Conservation (phyloP, 1,140 invertebrate species). For the Maniola jurtina region DNA sequence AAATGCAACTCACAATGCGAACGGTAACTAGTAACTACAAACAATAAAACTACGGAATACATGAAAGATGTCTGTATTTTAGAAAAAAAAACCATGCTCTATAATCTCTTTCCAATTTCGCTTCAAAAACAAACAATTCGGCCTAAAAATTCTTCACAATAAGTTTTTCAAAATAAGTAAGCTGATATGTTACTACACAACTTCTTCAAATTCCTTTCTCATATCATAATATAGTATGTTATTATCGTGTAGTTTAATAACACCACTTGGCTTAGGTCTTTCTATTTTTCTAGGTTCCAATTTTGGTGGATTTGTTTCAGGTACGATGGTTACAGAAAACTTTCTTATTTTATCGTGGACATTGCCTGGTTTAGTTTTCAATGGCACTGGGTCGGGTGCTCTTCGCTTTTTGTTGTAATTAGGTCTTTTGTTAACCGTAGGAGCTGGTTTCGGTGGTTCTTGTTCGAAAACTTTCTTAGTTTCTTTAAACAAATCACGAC, state of each 20-base stretch:
- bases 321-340: conserved; percentile 55
- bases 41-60: conserved; percentile 26
- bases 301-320: conserved; percentile 40
- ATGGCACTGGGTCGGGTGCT: conserved; percentile 35
- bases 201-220: conserved; percentile 68
- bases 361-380: conserved; percentile 53
- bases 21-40: not conserved
- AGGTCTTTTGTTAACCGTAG: conserved; percentile 20
- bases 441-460: conserved; percentile 36
- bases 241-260: conserved; percentile 53
- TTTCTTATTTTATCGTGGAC: conserved; percentile 73
- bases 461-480: conserved; percentile 60
- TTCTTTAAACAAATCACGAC: conserved; percentile 44
- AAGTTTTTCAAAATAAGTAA: not conserved
- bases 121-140: conserved; percentile 3
- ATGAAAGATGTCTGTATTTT: conserved; percentile 8
- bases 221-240: conserved; percentile 55
- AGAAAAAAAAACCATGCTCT: conserved; percentile 15
- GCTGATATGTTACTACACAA: conserved; percentile 30
- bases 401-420: conserved; percentile 35
- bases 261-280: conserved; percentile 42
- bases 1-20: not conserved
- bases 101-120: conserved; percentile 7
- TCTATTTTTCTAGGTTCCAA: conserved; percentile 46
- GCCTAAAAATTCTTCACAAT: not conserved